Base-by-base conservation (phyloP, 2,888 invertebrate species). In the Gastracanthus pulcherrimus region DNA sequence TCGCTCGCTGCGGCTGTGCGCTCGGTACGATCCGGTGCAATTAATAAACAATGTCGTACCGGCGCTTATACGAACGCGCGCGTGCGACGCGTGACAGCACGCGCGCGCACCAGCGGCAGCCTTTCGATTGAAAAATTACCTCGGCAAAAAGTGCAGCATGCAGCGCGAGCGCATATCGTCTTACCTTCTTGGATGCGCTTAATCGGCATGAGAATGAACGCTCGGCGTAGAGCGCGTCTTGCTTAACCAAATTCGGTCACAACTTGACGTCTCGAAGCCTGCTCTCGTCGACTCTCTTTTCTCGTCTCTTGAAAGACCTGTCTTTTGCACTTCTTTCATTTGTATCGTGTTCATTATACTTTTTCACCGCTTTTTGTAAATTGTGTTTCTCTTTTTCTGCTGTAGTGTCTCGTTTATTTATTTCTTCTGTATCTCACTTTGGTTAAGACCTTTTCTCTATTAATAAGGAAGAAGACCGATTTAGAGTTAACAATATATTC, bases 161-260 rank as follows among this genome's bases (percentile, higher is more conserved):
- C n/a, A n/a, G n/a, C n/a, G n/a, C n/a, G n/a, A n/a, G 60, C 23
- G 58, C 23, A 31, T 26, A 45, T 66, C 64, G 48, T 36, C 48
- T 64, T 55, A 76, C 83, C 75, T 76, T 76, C 70, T 75, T 76
- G 7, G 76, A 80, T 29, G 69, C 51, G 38, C 78, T 78, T 60
- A 58, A 66, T 55, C 72, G 75, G 58, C n/a, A n/a, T n/a, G n/a
- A n/a, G n/a, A n/a, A n/a, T n/a, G n/a, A n/a, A n/a, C n/a, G n/a
- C n/a, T n/a, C n/a, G n/a, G n/a, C n/a, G n/a, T n/a, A n/a, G 48
- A 55, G 51, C 19, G 31, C 26, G 29, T 48, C 74, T 74, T 23
- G 74, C 51, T 55, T 75, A 75, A 69, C 80, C 76, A 76, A 80
- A 80, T 80, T 80, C 80, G 80, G 80, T 70, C 70, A 71, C 64